A percentile compares a stretch with the other conserved stretches of the same genome.
Conservation (phyloP, 2,797 vertebrate species). For the Galago senegalensis region DNA sequence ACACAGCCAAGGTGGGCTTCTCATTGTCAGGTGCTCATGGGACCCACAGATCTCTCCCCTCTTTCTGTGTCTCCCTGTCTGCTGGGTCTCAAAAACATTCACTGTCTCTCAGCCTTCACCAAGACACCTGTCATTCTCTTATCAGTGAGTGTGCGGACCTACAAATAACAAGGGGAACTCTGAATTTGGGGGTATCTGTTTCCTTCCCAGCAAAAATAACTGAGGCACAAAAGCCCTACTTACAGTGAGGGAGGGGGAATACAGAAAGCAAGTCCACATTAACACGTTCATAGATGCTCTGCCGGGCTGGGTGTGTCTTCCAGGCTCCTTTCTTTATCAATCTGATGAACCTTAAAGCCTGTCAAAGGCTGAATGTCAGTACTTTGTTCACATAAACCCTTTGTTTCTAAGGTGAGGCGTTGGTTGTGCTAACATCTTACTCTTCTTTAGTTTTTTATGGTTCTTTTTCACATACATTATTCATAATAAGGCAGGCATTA, state of each 20-base stretch:
- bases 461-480: neutral
- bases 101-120: neutral
- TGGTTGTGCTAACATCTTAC: neutral
- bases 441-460: neutral
- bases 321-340: neutral
- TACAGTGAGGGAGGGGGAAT: neutral
- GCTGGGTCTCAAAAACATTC: neutral
- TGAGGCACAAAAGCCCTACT: neutral
- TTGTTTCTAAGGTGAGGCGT: neutral
- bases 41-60: neutral
- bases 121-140: neutral
- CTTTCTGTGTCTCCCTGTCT: neutral
- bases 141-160: neutral
- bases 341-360: neutral
- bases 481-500: neutral
- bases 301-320: neutral
- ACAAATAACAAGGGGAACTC: neutral
- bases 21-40: neutral
- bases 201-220: constrained; percentile 13
- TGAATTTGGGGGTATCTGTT: neutral
- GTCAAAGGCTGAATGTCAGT: neutral
- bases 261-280: neutral
- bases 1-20: neutral
- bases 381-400: neutral
- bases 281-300: neutral